Conservation (phyloP, 2,888 invertebrate species). For the Villa cingulata region DNA sequence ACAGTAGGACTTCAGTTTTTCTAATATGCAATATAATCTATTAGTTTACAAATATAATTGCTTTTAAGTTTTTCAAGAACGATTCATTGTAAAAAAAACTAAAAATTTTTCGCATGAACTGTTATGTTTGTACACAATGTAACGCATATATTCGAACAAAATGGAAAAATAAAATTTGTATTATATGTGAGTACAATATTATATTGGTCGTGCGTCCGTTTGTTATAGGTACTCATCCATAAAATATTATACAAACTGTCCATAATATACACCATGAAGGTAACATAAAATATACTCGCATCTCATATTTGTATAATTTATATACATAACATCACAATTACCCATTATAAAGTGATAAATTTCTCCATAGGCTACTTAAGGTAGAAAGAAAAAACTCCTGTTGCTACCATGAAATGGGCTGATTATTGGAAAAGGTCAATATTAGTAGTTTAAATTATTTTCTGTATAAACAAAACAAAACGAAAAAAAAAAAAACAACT, state of each 20-base stretch:
- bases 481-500: not conserved
- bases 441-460: slow-evolving; percentile 24
- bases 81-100: not conserved
- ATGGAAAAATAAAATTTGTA: too few species aligned
- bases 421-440: slow-evolving; percentile 23
- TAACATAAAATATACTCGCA: not conserved
- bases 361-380: slow-evolving; percentile 3
- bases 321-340: too few species aligned
- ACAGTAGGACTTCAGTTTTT: not conserved
- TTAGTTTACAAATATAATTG: not conserved
- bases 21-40: not conserved
- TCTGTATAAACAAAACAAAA: slow-evolving; percentile 17
- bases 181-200: not conserved
- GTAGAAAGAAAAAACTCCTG: slow-evolving; percentile 15
- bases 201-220: not conserved
- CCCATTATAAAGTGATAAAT: slow-evolving; percentile 5
- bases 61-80: not conserved
- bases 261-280: not conserved
- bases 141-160: too few species aligned
- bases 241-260: too few species aligned
- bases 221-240: not conserved
- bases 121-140: too few species aligned
- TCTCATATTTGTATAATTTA: too few species aligned
- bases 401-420: slow-evolving; percentile 16
- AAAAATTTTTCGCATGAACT: not conserved